Base-by-base conservation (phyloP, 2,113 vertebrate species). In the Bos javanicus region DNA sequence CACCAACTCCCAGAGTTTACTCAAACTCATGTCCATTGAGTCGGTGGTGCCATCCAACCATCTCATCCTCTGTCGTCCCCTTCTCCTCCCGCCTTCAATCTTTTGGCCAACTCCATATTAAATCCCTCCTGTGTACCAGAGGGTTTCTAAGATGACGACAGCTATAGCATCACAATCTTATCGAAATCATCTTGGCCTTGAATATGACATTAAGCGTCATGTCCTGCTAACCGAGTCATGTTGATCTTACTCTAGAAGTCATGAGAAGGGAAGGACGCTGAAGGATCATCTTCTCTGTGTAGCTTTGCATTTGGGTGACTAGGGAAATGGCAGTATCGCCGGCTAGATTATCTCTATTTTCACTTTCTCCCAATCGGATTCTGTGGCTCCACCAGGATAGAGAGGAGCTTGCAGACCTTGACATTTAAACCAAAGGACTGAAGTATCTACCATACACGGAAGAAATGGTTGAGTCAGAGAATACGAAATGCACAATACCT, bases 401-500 rank as follows among this genome's bases (percentile, higher is more conserved):
- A 76, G 28, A 85, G 12, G 59, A 95, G 11, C 17, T 43, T 84
- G 7, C 2, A 87, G 46, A 54, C 10, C 4, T 59, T 19, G 62
- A 30, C 8, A 87, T 95, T 96, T 74, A 96, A 91, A 59, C 25
- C 16, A 46, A 59, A 74, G 36, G 11, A 8, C 39, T 16, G 9
- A 76, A n/a, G 6, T 71, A 23, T 78, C 28, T 57, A 33, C 43
- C 28, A 48, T 6, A 46, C 23, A n/a, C 62, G 46, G 54, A 39
- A 90, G 28, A 84, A 96, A 90, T 74, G 57, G 15, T 50, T 57
- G 56, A 74, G 19, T 83, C 71, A 71, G 64, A 94, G 30, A 80
- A 5, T 30, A 86, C 46, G 12, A 88, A 87, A 64, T 19, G 33
- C 1, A 56, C 3, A 64, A 8, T 30, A 7, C 16, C 7, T 39